phyloP scores from a whole-genome alignment of 2,888 invertebrate species.

The Caenorhabditis drosophilae region DNA sequence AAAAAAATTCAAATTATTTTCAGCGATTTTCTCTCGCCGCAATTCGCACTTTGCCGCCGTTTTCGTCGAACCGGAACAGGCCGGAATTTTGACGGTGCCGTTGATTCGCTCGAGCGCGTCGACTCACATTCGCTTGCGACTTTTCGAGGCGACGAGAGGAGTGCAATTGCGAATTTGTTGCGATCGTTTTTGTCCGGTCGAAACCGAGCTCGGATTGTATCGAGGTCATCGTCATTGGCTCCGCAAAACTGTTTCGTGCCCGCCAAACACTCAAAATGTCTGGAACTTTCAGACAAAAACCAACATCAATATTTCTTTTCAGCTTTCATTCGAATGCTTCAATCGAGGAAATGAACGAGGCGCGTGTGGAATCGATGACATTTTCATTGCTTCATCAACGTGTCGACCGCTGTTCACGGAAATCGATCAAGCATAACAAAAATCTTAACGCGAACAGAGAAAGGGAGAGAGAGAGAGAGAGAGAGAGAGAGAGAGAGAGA shows the following conservation, averaged over 20 bases:
- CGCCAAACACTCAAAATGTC: constrained; percentile 57
- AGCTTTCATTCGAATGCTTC: constrained; percentile 65
- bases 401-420: constrained; percentile 47
- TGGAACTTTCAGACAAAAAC: neutral
- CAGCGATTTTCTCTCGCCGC: constrained; percentile 51
- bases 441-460: too few relatives aligned
- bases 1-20: constrained; percentile 9
- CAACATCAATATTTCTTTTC: constrained; percentile 14
- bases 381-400: constrained; percentile 45
- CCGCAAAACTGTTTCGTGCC: constrained; percentile 52
- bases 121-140: constrained; percentile 44
- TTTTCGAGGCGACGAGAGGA: constrained; percentile 60
- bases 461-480: too few relatives aligned
- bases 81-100: constrained; percentile 48
- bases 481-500: too few relatives aligned
- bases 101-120: constrained; percentile 23
- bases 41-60: constrained; percentile 60
- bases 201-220: constrained; percentile 57
- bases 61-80: constrained; percentile 58
- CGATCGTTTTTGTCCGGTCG: constrained; percentile 58
- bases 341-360: constrained; percentile 58
- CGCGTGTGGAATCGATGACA: constrained; percentile 63
- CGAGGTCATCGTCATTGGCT: constrained; percentile 58
- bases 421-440: constrained; percentile 16
- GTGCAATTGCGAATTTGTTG: constrained; percentile 61